Conservation (phyloP, 2,888 invertebrate species). For the Rhorus exstirpatorius region DNA sequence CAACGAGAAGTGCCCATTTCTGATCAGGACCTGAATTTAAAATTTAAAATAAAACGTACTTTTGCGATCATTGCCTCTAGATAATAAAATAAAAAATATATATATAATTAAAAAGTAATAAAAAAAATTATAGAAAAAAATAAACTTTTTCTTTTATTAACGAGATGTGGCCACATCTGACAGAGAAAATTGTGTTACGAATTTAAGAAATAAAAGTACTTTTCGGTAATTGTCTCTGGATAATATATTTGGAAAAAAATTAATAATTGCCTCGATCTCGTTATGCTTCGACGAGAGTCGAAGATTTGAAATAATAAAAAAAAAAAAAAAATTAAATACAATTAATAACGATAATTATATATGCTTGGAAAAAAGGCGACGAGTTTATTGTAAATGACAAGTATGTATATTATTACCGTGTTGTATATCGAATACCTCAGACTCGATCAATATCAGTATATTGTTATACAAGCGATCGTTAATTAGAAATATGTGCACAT, state of each 20-base stretch:
- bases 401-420: slow-evolving; percentile 72
- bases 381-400: slow-evolving; percentile 71
- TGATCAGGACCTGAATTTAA: no score
- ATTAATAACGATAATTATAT: background rate
- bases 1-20: no score
- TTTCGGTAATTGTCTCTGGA: slow-evolving; percentile 56
- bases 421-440: slow-evolving; percentile 74
- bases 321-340: slow-evolving; percentile 40
- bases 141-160: no score
- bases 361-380: slow-evolving; percentile 61
- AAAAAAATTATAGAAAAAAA: no score
- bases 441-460: slow-evolving; percentile 71
- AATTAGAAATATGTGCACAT: slow-evolving; percentile 68
- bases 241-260: slow-evolving; percentile 41
- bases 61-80: no score
- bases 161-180: no score
- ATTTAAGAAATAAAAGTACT: slow-evolving; percentile 7
- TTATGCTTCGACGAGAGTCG: slow-evolving; percentile 1
- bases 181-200: background rate
- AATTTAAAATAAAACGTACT: no score
- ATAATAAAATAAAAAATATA: no score
- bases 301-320: slow-evolving; percentile 34
- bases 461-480: slow-evolving; percentile 72
- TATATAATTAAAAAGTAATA: no score
- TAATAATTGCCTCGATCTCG: slow-evolving; percentile 34